Base-by-base conservation (phyloP, 2,113 vertebrate species). In the Triplophysa tibetana region DNA sequence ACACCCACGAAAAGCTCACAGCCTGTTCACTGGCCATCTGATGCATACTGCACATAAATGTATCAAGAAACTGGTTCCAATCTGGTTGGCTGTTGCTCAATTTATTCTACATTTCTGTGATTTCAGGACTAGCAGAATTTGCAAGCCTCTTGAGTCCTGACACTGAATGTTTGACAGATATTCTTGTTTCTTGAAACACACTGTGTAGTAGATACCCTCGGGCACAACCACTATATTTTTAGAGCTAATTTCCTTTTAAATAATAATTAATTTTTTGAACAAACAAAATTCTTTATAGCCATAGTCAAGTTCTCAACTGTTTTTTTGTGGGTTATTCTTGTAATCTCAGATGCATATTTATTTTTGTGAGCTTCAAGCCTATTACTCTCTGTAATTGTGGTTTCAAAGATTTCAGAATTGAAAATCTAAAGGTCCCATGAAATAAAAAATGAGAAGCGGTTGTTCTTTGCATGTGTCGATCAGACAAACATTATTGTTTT, bases 1-100 rank as follows among this genome's bases (percentile, higher is more conserved):
- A 72, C 5, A 29, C 69, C 68, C 68, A 78, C 75, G 45, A 26
- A 76, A 5, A 21, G 16, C 56, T 75, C 58, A 62, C 54, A 73
- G 33, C 13, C 60, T 16, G 24, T 65, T 76, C 19, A 33, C 43
- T 64, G 23, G 19, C 74, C 74, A 76, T 76, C 74, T 75, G 72
- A 75, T 75, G 56, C 58, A 75, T 62, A 61, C 9, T 21, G 23
- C 26, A 54, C 38, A 26, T n/a, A 63, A 50, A 76, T 33, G 24
- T 52, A 58, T 17, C 60, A 75, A 64, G 14, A 52, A 52, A 64
- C 19, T 75, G 62, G 24, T 61, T 38, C 17, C n/a, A 58, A 21
- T 65, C n/a, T 65, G 26, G 62, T 45, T 50, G 26, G 61, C 26
- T 76, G 45, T 9, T 33, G 26, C 19, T 33, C 45, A 65, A 33